A percentile compares a stretch with the other conserved stretches of the same genome.
These are phyloP conservation scores for Sorex fumeus DNA, from an alignment of 2,113 vertebrate genomes.

Conservation along the genomic window DNA sequence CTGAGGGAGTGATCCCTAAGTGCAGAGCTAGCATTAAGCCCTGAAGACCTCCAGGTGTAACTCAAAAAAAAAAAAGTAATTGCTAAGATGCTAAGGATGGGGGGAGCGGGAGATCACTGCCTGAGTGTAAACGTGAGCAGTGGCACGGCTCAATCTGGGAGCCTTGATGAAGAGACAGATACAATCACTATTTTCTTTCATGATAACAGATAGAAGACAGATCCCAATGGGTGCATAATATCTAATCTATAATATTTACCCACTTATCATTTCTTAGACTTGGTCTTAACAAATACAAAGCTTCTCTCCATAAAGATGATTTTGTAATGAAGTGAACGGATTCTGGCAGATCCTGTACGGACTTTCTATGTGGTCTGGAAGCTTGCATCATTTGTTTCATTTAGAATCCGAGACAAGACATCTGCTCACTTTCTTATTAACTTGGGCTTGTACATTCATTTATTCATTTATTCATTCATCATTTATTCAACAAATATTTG, in stretches of 20 bases:
- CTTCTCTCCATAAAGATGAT: slow-evolving; percentile 52
- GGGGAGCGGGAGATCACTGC: background rate
- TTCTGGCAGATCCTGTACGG: background rate
- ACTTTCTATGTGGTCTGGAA: background rate
- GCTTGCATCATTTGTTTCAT: slow-evolving; percentile 39
- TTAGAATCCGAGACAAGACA: slow-evolving; percentile 43
- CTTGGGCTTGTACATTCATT: background rate
- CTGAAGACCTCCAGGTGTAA: too few species aligned
- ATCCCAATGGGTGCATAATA: background rate
- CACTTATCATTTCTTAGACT: slow-evolving; percentile 30
- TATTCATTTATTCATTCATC: background rate
- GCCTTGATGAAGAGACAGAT: background rate
- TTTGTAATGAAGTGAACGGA: slow-evolving; percentile 30
- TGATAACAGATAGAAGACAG: background rate
- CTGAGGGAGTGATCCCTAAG: too few species aligned
- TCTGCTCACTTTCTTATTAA: slow-evolving; percentile 32
- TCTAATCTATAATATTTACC: background rate
- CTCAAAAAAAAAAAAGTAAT: too few species aligned
- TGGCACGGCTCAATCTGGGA: background rate
- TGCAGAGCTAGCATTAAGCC: too few species aligned
- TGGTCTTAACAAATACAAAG: slow-evolving; percentile 25
- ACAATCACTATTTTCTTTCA: background rate
- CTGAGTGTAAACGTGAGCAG: background rate
- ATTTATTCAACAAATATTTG: slow-evolving; percentile 56
- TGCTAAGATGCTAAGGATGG: too few species aligned